Conservation (phyloP, 2,113 vertebrate genomes). For the Aix galericulata region DNA sequence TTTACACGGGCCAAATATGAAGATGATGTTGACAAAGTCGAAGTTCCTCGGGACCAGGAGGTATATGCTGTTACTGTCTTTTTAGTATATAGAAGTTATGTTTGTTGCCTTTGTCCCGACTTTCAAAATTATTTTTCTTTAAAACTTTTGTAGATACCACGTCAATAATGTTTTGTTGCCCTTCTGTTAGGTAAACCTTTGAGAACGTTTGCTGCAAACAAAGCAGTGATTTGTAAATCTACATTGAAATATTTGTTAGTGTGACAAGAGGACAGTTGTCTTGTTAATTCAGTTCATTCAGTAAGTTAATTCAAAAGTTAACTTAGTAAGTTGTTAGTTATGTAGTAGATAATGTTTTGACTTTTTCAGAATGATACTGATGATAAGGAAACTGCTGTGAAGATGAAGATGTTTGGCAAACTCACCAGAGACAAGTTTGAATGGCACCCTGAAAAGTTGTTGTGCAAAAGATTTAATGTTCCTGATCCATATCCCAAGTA, state of each 20-base stretch:
- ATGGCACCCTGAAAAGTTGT: conserved; percentile 93
- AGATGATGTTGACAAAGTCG: conserved; percentile 83
- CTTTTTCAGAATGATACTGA: conserved; percentile 80
- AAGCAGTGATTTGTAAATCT: neutral
- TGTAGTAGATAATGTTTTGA: neutral
- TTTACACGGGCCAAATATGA: conserved; percentile 85
- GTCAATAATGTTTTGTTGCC: neutral
- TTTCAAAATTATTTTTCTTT: neutral
- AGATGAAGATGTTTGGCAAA: conserved; percentile 96
- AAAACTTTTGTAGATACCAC: neutral
- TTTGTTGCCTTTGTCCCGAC: neutral
- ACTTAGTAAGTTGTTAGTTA: neutral
- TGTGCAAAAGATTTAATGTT: conserved; percentile 95
- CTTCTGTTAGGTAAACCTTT: neutral
- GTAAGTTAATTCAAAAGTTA: neutral
- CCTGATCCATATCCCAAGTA: conserved; percentile 93
- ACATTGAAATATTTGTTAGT: neutral
- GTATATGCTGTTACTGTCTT: conserved; percentile 50
- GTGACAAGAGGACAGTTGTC: neutral
- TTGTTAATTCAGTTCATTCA: neutral
- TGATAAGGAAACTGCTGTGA: conserved; percentile 88
- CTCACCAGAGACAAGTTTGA: conserved; percentile 91
- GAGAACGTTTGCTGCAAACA: neutral
- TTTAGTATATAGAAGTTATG: neutral
- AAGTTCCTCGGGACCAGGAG: conserved; percentile 86